A percentile compares a stretch with the other conserved stretches of the same genome.
Conservation (phyloP, 2,113 vertebrate species). For the Lepisosteus osseus region DNA sequence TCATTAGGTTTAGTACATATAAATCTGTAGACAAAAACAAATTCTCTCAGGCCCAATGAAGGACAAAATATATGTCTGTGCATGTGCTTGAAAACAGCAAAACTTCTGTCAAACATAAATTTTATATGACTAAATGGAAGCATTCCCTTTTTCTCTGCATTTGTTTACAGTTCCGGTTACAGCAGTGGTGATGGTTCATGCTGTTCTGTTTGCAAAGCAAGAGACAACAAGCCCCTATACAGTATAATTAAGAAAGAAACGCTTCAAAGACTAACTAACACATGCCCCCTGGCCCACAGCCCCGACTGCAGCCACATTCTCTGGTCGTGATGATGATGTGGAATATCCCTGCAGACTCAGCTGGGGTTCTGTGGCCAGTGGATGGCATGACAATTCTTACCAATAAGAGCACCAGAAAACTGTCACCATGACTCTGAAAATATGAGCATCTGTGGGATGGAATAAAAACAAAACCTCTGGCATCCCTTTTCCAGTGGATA, state of each 20-base stretch:
- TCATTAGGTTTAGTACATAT: not conserved
- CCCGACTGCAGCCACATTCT: not conserved
- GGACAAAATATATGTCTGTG: constrained; percentile 22
- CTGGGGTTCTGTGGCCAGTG: too few species aligned
- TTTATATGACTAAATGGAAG: constrained; percentile 1
- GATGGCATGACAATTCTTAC: too few species aligned
- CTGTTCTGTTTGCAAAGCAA: constrained; percentile 32
- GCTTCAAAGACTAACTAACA: constrained; percentile 12
- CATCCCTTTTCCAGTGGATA: too few species aligned
- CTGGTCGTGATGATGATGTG: constrained; percentile 27
- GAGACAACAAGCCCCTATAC: constrained; percentile 34
- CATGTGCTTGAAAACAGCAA: constrained; percentile 7
- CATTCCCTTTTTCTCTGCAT: constrained; percentile 23
- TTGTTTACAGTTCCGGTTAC: constrained; percentile 43
- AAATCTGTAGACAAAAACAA: not conserved
- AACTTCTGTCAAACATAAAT: constrained; percentile 2
- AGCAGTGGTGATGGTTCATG: constrained; percentile 39
- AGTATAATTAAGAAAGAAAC: constrained; percentile 17
- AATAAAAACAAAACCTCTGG: too few species aligned
- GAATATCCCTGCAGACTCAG: constrained; percentile 9
- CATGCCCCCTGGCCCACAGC: constrained; percentile 4
- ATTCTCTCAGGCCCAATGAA: not conserved
- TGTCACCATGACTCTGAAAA: too few species aligned
- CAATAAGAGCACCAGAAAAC: too few species aligned
- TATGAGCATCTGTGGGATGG: too few species aligned